A percentile compares a stretch with the other conserved stretches of the same genome.
Evolutionary conservation across 2,797 vertebrate genomes (phyloP).

Genomic region (Phalanger gymnotis): DNA sequence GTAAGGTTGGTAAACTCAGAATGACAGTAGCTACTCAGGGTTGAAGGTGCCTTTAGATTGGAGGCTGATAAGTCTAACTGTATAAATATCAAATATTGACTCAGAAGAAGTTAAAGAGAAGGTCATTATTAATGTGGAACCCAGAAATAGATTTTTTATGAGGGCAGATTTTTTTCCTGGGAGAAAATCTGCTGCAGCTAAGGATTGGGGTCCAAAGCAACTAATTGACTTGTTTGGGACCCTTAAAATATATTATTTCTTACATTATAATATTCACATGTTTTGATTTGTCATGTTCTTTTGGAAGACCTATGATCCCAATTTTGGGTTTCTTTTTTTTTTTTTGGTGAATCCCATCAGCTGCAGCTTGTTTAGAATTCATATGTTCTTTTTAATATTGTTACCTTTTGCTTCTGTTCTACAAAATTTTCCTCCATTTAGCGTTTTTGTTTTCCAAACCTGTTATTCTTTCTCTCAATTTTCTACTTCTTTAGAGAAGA

Average conservation of each 20-base stretch:
- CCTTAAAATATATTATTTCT: not conserved
- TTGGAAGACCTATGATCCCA: not conserved
- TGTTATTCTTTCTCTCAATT: not conserved
- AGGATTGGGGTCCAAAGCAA: not conserved
- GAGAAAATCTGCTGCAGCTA: not conserved
- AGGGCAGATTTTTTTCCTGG: not conserved
- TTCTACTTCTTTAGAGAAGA: not conserved
- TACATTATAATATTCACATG: not conserved
- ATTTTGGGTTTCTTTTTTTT: too few species aligned
- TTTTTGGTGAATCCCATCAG: not conserved
- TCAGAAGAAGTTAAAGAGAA: not conserved
- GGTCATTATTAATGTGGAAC: not conserved
- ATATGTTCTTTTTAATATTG: not conserved
- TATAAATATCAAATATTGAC: not conserved
- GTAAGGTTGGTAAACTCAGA: not conserved
- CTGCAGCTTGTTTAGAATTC: not conserved
- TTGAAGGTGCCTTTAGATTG: not conserved
- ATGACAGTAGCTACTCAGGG: not conserved
- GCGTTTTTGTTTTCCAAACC: not conserved
- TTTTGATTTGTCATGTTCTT: not conserved
- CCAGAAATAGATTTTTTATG: not conserved
- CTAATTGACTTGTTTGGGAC: not conserved
- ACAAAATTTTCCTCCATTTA: not conserved
- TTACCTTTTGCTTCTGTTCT: not conserved
- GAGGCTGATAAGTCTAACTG: conserved; percentile 1